Percentiles rank a stretch among this genome's conserved stretches.
These are phyloP conservation scores for Podarcis raffonei DNA, from an alignment of 2,113 vertebrate species.

Conservation along the genomic window DNA sequence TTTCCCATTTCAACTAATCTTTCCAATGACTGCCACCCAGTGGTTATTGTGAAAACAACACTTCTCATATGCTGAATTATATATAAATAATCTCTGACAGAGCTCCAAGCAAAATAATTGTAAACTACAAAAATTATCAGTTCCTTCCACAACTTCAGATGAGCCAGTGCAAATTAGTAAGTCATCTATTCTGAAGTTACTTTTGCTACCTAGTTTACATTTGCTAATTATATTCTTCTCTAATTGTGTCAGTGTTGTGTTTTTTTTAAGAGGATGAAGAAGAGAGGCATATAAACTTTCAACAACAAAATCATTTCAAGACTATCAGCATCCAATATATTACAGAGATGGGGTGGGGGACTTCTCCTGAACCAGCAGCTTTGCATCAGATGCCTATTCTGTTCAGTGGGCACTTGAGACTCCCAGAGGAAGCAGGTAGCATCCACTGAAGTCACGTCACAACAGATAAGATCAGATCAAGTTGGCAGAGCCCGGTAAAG, in stretches of 20 bases:
- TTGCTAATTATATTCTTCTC: background rate
- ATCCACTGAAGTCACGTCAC: background rate
- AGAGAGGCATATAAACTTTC: background rate
- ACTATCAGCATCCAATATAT: background rate
- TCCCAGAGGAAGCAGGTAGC: background rate
- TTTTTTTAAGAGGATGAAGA: background rate
- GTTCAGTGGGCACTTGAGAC: background rate
- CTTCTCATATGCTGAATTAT: background rate
- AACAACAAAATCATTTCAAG: background rate
- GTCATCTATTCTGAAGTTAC: background rate
- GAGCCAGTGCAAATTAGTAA: background rate
- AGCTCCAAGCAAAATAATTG: background rate
- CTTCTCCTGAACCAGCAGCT: background rate
- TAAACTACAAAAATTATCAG: background rate
- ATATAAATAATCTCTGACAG: no score
- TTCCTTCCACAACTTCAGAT: background rate
- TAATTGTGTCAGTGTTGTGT: background rate
- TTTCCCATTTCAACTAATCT: background rate
- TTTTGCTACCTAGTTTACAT: background rate
- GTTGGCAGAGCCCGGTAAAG: background rate
- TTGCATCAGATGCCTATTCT: background rate
- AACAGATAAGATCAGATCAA: background rate
- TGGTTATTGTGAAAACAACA: background rate
- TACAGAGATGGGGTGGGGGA: background rate
- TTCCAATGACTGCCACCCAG: conserved; percentile 59